These are phyloP conservation scores for Dolichopus griseipennis DNA, from an alignment of 2,888 invertebrate species.

Conservation along the genomic window DNA sequence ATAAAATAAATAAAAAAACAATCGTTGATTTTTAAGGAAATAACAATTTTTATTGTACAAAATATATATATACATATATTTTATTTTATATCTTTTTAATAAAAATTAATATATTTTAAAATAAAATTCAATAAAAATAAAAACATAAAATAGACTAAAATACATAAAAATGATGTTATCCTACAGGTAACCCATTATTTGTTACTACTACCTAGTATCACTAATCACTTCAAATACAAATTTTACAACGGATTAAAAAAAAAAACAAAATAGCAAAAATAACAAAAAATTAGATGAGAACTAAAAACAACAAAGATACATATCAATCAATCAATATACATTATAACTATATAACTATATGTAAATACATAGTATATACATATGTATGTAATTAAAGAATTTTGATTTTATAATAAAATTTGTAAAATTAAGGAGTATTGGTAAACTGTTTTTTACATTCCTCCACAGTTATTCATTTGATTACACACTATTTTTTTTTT, in stretches of 20 bases:
- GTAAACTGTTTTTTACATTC: neutral
- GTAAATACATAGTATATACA: too few relatives aligned
- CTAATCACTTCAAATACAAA: neutral
- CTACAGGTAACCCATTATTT: neutral
- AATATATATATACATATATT: neutral
- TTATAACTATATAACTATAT: too few relatives aligned
- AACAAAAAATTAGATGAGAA: too few relatives aligned
- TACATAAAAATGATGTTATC: neutral
- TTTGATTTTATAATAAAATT: neutral
- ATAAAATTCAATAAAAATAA: neutral
- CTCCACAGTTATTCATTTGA: too few relatives aligned
- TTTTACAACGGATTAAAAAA: too few relatives aligned
- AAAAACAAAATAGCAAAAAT: too few relatives aligned
- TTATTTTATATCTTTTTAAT: neutral
- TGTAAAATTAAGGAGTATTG: neutral
- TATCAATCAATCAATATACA: neutral
- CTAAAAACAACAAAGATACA: neutral
- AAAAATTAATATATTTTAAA: neutral
- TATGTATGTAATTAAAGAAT: neutral
- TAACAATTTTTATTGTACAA: neutral
- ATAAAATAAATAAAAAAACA: too few relatives aligned
- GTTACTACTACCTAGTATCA: neutral
- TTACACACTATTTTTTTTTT: too few relatives aligned
- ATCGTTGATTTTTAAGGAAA: neutral
- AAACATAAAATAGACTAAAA: neutral